Base-by-base conservation (phyloP, 2,888 invertebrate species). In the Eueremaeus valkanovi region DNA sequence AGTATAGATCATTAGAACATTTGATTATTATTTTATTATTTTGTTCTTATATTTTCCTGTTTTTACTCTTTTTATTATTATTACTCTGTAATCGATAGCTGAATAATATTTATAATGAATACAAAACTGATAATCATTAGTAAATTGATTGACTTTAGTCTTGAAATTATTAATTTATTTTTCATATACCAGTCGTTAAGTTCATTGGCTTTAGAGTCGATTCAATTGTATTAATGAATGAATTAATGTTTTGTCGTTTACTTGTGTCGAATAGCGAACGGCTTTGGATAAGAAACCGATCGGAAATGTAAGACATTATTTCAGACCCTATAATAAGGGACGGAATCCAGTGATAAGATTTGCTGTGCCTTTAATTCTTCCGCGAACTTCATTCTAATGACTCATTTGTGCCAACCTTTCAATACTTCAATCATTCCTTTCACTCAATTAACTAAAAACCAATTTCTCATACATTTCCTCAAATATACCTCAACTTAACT, bases 331-430 rank as follows among this genome's bases (percentile, higher is more conserved):
- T 24, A 68, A 21, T 42, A 40, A 42, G 24, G 68, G 68, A 68
- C 68, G 68, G n/a, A 68, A 68, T 68, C 68, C 68, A 68, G 68
- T 68, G 40, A 68, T 68, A 36, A 68, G 68, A 68, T 68, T 68
- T 68, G 68, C 68, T 68, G 68, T 68, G 68, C 68, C 68, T 68
- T 68, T 68, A 21, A 68, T 68, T 68, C 68, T 68, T 68, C 68
- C 68, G 42, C 16, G 42, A 42, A 68, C 68, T 42, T 40, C 68
- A 68, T 68, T 68, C 68, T 68, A 42, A 68, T 42, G 24, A 36
- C 21, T 36, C 16, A 40, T 21, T 68, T 42, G 68, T 68, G 68
- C 68, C 68, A 68, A 68, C 42, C 11, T 6, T 68, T 68, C 31
- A 61, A 29, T 61, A 29, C 5, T 16, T 61, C 3, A 61, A 11